phyloP scores from a whole-genome alignment of 2,113 vertebrate genomes.

The Semicossyphus pulcher region DNA sequence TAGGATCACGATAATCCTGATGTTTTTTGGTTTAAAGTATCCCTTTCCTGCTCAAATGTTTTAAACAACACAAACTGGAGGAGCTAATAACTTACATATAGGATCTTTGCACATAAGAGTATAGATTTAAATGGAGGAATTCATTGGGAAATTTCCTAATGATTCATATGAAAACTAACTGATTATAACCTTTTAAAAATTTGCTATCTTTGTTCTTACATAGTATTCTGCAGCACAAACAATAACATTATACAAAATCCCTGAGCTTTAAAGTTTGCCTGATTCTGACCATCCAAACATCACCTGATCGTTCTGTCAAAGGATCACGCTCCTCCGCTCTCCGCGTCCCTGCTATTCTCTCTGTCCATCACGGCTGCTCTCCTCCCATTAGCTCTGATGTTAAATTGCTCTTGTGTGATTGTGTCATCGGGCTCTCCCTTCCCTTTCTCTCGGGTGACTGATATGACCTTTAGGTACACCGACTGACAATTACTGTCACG shows the following conservation, averaged over 20 bases:
- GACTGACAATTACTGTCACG: slow-evolving; percentile 86
- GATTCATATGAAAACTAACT: no score
- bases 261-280: not conserved
- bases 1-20: no score
- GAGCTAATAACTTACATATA: no score
- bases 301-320: slow-evolving; percentile 26
- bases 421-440: slow-evolving; percentile 76
- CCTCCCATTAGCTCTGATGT: slow-evolving; percentile 81
- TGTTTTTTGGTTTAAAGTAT: no score
- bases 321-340: slow-evolving; percentile 56
- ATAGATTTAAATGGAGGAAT: no score
- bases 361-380: slow-evolving; percentile 73
- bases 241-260: not conserved
- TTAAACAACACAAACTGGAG: no score
- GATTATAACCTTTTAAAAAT: no score
- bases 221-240: no score
- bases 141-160: no score
- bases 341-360: slow-evolving; percentile 50
- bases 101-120: no score
- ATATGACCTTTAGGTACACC: slow-evolving; percentile 88
- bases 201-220: no score
- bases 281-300: slow-evolving; percentile 45
- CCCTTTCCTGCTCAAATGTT: no score
- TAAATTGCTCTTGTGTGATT: slow-evolving; percentile 82
- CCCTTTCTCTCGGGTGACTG: slow-evolving; percentile 80